Evolutionary conservation across 2,888 invertebrate species (phyloP).

Genomic region (Plebejus anna): DNA sequence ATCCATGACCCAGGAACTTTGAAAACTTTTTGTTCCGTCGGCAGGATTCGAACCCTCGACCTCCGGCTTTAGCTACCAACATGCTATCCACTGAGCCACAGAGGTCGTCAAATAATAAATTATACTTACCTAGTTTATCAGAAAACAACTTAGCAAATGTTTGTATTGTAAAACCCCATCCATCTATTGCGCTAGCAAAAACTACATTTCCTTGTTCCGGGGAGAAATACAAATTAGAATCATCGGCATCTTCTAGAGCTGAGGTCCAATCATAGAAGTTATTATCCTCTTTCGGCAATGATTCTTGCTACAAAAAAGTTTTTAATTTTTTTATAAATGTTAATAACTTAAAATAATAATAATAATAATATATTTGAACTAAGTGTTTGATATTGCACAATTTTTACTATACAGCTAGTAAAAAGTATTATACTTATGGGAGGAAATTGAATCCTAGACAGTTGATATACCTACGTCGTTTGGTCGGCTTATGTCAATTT

Average conservation of each 20-base stretch:
- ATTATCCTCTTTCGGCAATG: conserved; percentile 55
- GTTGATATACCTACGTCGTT: too few species aligned
- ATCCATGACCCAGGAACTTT: too few species aligned
- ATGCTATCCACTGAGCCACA: too few species aligned
- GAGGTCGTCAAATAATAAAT: neutral
- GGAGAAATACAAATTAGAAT: conserved; percentile 93
- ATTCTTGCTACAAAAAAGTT: conserved; percentile 48
- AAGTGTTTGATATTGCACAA: too few species aligned
- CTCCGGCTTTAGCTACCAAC: too few species aligned
- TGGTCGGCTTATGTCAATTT: too few species aligned
- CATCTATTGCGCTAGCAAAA: conserved; percentile 97
- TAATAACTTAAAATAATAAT: neutral
- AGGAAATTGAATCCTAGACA: too few species aligned
- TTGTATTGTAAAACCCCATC: conserved; percentile 89
- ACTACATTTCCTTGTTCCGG: conserved; percentile 97
- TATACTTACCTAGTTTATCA: conserved; percentile 80
- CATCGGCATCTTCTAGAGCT: conserved; percentile 90
- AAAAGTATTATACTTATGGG: too few species aligned
- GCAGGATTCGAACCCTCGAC: too few species aligned
- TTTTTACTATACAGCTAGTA: too few species aligned
- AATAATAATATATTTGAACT: too few species aligned
- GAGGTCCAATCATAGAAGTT: conserved; percentile 86
- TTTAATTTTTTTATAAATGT: neutral
- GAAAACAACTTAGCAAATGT: conserved; percentile 91
- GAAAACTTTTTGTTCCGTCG: too few species aligned